A percentile compares a stretch with the other conserved stretches of the same genome.
phyloP scores from a whole-genome alignment of 2,888 invertebrate species.

The Prosopocoilus inquinatus region DNA sequence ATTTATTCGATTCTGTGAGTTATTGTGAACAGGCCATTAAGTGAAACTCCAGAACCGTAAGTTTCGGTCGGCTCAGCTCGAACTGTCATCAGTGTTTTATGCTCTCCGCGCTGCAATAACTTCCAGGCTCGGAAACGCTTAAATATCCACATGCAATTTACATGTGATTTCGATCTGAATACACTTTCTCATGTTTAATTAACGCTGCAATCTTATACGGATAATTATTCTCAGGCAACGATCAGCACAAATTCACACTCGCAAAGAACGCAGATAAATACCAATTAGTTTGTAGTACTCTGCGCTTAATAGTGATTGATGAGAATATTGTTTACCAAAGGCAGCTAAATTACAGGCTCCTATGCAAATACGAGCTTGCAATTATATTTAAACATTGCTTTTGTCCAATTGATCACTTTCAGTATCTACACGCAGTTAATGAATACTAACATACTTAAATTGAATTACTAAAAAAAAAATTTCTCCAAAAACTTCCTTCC shows the following conservation, averaged over 20 bases:
- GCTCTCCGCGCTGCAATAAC: neutral
- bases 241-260: slow-evolving; percentile 1
- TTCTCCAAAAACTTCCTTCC: no score
- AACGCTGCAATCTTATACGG: slow-evolving; percentile 5
- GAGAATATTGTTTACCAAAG: slow-evolving; percentile 2
- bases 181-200: slow-evolving; percentile 19
- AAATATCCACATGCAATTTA: slow-evolving; percentile 8
- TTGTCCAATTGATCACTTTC: no score
- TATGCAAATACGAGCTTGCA: no score
- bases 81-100: neutral
- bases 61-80: no score
- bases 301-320: neutral
- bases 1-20: slow-evolving; percentile 21
- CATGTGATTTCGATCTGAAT: slow-evolving; percentile 16
- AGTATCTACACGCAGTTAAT: no score
- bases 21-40: slow-evolving; percentile 17
- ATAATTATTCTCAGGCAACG: neutral
- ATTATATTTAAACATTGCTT: no score
- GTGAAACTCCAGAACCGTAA: neutral
- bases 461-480: no score
- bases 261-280: neutral
- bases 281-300: neutral
- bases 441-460: no score
- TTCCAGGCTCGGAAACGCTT: neutral
- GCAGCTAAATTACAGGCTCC: neutral